These are phyloP conservation scores for Pogonognathellus flavescens DNA, from an alignment of 1,140 invertebrate genomes.

Conservation along the genomic window DNA sequence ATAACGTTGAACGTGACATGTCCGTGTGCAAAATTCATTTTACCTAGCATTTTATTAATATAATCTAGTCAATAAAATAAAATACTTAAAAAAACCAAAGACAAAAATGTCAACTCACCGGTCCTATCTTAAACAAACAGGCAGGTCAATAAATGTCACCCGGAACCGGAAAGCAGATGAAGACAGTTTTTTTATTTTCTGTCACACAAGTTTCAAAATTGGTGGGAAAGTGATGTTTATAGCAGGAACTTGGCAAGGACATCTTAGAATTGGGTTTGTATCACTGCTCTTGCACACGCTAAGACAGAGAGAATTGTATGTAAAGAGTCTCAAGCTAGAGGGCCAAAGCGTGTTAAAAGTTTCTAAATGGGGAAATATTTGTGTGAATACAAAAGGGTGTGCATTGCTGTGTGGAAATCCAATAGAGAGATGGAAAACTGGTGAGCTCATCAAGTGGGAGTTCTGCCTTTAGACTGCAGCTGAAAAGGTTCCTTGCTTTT, in stretches of 20 bases:
- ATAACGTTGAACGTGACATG: no score
- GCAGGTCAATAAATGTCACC: no score
- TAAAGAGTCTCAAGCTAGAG: conserved; percentile 19
- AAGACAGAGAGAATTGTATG: conserved; percentile 1
- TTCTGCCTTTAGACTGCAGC: not conserved
- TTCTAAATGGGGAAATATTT: conserved; percentile 23
- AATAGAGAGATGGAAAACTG: conserved; percentile 2
- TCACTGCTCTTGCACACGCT: not conserved
- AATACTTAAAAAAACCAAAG: no score
- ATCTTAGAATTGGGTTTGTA: not conserved
- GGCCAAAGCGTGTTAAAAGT: conserved; percentile 33
- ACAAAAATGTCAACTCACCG: no score
- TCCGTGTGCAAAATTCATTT: no score
- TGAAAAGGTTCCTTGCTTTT: conserved; percentile 39
- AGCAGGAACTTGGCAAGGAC: conserved; percentile 12
- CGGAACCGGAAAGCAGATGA: no score
- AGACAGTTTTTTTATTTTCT: no score
- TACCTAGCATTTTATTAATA: no score
- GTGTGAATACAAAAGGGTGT: not conserved
- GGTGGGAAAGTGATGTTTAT: no score
- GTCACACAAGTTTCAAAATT: no score
- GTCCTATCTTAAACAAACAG: no score
- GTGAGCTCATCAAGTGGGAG: conserved; percentile 38
- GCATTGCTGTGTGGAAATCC: not conserved
- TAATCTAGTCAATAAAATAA: no score